These are phyloP conservation scores for Teleopsis dalmanni DNA, from an alignment of 1,140 invertebrate genomes.

Conservation along the genomic window DNA sequence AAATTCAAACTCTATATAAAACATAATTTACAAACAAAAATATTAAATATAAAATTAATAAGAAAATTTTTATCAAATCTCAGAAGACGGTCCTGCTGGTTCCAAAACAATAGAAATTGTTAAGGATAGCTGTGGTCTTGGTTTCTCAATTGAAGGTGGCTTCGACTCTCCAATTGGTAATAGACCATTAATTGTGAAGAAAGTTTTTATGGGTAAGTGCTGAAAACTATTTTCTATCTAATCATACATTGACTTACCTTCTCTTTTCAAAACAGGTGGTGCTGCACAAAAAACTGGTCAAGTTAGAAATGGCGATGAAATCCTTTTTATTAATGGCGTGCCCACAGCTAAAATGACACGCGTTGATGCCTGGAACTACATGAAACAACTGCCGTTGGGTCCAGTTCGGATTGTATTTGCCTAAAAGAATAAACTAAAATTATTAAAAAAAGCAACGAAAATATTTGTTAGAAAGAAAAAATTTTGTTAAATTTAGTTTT, in stretches of 20 bases:
- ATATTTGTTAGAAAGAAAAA: too few relatives aligned
- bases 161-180: conserved; percentile 82
- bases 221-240: neutral
- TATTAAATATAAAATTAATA: neutral
- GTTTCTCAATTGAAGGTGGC: conserved; percentile 88
- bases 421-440: conserved; percentile 11
- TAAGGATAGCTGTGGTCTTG: conserved; percentile 82
- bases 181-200: conserved; percentile 77
- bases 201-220: conserved; percentile 78
- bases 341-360: conserved; percentile 75
- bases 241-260: neutral
- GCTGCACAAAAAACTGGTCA: conserved; percentile 81
- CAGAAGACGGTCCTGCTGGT: conserved; percentile 21
- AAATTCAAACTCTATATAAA: too few relatives aligned
- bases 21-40: neutral
- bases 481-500: neutral
- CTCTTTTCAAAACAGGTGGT: conserved; percentile 59
- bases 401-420: conserved; percentile 50
- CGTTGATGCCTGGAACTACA: conserved; percentile 87
- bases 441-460: too few relatives aligned
- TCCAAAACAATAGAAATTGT: conserved; percentile 54
- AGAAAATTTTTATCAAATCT: too few relatives aligned
- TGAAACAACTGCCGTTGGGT: conserved; percentile 81
- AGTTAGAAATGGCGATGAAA: conserved; percentile 77
- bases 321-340: conserved; percentile 72